A percentile compares a stretch with the other conserved stretches of the same genome.
Conservation (phyloP, 2,888 invertebrate genomes). For the Cataglyphis albicans region DNA sequence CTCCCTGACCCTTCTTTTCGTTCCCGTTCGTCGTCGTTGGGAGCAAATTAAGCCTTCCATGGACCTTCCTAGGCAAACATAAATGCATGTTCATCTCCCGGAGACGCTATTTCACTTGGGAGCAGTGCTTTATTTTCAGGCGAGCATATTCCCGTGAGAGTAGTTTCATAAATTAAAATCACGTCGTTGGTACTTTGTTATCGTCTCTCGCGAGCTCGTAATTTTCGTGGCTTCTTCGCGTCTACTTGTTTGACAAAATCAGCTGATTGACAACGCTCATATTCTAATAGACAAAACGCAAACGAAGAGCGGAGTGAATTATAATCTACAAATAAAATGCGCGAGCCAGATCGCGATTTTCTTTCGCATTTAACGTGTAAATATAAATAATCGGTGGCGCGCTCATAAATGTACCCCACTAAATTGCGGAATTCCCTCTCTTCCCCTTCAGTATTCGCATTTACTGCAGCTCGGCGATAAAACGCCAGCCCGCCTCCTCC, state of each 20-base stretch:
- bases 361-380: slow-evolving; percentile 35
- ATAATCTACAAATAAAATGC: not conserved
- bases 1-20: slow-evolving; percentile 6
- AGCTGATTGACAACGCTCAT: not conserved
- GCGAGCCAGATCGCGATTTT: not conserved
- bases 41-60: slow-evolving; percentile 44
- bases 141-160: slow-evolving; percentile 29
- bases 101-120: slow-evolving; percentile 32
- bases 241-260: not conserved
- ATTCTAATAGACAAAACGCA: not conserved
- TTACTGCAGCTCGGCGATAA: slow-evolving; percentile 42
- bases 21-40: slow-evolving; percentile 10
- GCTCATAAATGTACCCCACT: slow-evolving; percentile 41
- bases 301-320: not conserved
- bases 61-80: slow-evolving; percentile 31
- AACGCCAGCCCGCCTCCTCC: slow-evolving; percentile 25
- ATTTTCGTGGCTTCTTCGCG: not conserved
- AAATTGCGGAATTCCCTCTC: slow-evolving; percentile 25
- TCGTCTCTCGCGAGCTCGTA: slow-evolving; percentile 13
- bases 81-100: slow-evolving; percentile 34
- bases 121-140: slow-evolving; percentile 30
- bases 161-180: slow-evolving; percentile 48
- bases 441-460: slow-evolving; percentile 12
- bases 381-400: slow-evolving; percentile 39
- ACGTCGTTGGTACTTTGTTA: slow-evolving; percentile 40